These are phyloP conservation scores for Aplidium turbinatum DNA, from an alignment of 23 tunicate genomes.

Conservation along the genomic window DNA sequence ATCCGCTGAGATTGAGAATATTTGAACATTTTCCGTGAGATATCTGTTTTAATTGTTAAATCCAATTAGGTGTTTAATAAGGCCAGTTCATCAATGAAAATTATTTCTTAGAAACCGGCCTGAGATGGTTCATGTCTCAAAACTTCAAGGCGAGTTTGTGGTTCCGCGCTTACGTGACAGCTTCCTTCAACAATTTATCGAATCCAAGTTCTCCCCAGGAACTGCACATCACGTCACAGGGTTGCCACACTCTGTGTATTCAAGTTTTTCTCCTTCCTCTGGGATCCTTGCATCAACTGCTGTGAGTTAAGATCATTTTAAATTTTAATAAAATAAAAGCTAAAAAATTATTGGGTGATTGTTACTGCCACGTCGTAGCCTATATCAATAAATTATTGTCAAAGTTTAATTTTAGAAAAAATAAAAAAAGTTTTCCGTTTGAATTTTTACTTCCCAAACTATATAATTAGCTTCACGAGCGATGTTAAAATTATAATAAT, in stretches of 20 bases:
- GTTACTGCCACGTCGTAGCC: too few relatives aligned
- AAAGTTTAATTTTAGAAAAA: too few relatives aligned
- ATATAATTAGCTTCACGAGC: too few relatives aligned
- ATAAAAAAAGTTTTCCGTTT: too few relatives aligned
- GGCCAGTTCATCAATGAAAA: too few relatives aligned
- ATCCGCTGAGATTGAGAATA: conserved; percentile 77
- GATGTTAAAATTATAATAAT: too few relatives aligned
- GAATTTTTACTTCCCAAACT: too few relatives aligned
- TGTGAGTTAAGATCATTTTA: conserved; percentile 38
- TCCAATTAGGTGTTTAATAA: too few relatives aligned
- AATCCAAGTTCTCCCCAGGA: conserved; percentile 16
- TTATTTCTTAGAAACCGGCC: conserved; percentile 71
- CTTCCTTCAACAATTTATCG: conserved; percentile 79
- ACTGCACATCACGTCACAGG: conserved; percentile 33
- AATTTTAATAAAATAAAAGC: too few relatives aligned
- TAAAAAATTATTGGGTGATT: too few relatives aligned
- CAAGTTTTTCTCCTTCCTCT: conserved; percentile 37
- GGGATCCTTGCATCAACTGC: conserved; percentile 41
- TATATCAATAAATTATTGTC: too few relatives aligned
- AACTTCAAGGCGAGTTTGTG: conserved; percentile 66
- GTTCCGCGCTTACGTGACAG: conserved; percentile 72
- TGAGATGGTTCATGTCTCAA: conserved; percentile 62
- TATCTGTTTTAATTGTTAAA: background rate
- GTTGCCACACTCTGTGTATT: conserved; percentile 7
- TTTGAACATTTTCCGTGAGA: conserved; percentile 90